phyloP scores from a whole-genome alignment of 2,797 vertebrate genomes.

The Kryptopterus vitreolus region DNA sequence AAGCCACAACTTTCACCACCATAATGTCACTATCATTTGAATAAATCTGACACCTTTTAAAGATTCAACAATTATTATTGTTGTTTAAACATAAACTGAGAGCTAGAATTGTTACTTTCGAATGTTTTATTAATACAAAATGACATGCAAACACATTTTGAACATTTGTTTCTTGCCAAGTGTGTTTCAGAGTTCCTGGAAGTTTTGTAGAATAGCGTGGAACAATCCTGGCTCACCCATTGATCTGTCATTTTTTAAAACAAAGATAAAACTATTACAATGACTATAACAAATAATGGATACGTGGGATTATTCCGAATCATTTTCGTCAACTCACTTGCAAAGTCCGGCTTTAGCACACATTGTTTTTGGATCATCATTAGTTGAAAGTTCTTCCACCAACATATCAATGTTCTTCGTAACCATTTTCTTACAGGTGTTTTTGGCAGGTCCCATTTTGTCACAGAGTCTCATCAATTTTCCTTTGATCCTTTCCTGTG shows the following conservation, averaged over 20 bases:
- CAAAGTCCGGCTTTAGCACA: slow-evolving; percentile 35
- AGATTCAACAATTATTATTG: background rate
- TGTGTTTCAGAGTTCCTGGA: slow-evolving; percentile 4
- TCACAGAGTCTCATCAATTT: slow-evolving; percentile 21
- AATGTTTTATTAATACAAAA: background rate
- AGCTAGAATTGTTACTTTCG: background rate
- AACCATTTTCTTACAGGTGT: slow-evolving; percentile 23
- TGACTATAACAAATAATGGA: background rate
- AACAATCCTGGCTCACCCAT: background rate
- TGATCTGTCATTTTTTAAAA: slow-evolving; percentile 1
- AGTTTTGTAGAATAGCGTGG: background rate
- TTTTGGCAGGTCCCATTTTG: slow-evolving; percentile 10
- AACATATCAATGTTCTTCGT: background rate
- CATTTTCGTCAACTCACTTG: slow-evolving; percentile 29
- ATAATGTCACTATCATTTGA: no score
- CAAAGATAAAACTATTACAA: background rate
- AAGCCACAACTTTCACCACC: no score
- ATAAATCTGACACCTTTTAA: background rate
- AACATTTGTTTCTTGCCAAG: background rate
- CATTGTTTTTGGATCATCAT: slow-evolving; percentile 26
- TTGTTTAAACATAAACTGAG: background rate
- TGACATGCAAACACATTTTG: background rate
- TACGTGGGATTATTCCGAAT: background rate
- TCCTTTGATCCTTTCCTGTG: slow-evolving; percentile 33
- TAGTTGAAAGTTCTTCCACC: slow-evolving; percentile 48